phyloP scores from a whole-genome alignment of 1,140 invertebrate genomes.

The Zophobas atratus region DNA sequence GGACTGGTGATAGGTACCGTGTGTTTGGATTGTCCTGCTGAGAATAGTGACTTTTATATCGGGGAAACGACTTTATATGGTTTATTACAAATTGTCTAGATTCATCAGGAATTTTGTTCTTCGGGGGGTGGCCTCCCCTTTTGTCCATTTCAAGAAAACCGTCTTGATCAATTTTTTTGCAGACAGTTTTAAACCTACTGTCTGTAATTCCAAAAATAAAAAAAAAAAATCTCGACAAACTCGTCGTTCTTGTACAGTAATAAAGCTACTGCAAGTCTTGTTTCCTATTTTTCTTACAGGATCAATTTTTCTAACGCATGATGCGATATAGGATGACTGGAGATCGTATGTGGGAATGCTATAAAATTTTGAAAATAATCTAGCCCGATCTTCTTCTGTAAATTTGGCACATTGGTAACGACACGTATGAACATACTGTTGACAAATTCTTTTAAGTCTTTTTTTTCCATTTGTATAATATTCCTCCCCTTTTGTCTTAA shows the following conservation, averaged over 20 bases:
- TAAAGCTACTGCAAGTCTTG: background rate
- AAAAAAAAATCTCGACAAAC: slow-evolving; percentile 10
- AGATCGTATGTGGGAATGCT: background rate
- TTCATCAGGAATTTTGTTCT: background rate
- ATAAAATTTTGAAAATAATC: background rate
- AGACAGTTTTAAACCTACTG: slow-evolving; percentile 6
- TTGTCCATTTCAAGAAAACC: background rate
- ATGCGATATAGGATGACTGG: background rate
- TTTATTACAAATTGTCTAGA: background rate
- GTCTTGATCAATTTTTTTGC: slow-evolving; percentile 7
- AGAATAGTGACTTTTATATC: slow-evolving; percentile 7
- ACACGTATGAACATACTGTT: background rate
- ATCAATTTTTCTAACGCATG: background rate
- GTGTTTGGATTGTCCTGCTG: background rate
- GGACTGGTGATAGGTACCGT: background rate
- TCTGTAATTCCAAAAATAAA: background rate
- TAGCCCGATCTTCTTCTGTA: background rate
- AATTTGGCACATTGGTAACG: background rate
- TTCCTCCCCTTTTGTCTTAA: too few species aligned
- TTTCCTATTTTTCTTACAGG: background rate
- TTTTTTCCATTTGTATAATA: too few species aligned
- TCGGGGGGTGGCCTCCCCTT: too few species aligned
- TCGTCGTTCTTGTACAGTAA: background rate
- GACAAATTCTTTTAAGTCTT: background rate
- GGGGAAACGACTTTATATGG: background rate